Base-by-base conservation (phyloP, 2,888 invertebrate species). In the Exephanes ischioxanthus region DNA sequence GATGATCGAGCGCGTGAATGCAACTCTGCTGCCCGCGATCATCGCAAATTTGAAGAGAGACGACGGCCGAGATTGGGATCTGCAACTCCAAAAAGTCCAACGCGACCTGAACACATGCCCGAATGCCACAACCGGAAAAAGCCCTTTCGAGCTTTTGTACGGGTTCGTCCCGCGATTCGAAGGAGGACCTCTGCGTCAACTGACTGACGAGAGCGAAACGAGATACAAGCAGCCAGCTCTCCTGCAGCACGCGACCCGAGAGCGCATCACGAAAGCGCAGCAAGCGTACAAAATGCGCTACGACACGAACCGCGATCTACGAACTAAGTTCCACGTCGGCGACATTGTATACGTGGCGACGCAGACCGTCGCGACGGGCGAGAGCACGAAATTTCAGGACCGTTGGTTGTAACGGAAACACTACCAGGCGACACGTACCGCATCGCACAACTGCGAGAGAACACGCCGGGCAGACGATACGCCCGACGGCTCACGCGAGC, bases 71-170 rank as follows among this genome's bases (percentile, higher is more conserved):
- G 41, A 78, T n/a, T 84, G 78, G 80, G 83, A 83, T 26, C 30
- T 37, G 3, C 22, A 66, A 3, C 51, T 73, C n/a, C 83, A 66
- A 22, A 80, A 75, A 26, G 11, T 89, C 41, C 76, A 88, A 61
- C 87, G 88, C 26, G 68, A 88, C 37, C 30, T 88, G 3, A 88
- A 88, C 61, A 80, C 80, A 26, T 76, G 83, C 1, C 58, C 67
- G 16, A 80, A 83, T 37, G 72, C 84, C 33, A 53, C 87, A 3
- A 87, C 84, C 3, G 80, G 78, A 2, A 82, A 45, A 22, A 83
- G 86, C n/a, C 88, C 89, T 5, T 87, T 83, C 45, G 85, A 88
- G 45, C 55, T 83, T 16, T 45, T 88, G 3, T 86, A 80, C 68
- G 87, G 88, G 4, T 85, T 45, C 41, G 33, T 19, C 0, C 67